Percentiles rank a stretch among this genome's conserved stretches.
These are phyloP conservation scores for Diaphora mendica DNA, from an alignment of 2,888 invertebrate species.

Conservation along the genomic window DNA sequence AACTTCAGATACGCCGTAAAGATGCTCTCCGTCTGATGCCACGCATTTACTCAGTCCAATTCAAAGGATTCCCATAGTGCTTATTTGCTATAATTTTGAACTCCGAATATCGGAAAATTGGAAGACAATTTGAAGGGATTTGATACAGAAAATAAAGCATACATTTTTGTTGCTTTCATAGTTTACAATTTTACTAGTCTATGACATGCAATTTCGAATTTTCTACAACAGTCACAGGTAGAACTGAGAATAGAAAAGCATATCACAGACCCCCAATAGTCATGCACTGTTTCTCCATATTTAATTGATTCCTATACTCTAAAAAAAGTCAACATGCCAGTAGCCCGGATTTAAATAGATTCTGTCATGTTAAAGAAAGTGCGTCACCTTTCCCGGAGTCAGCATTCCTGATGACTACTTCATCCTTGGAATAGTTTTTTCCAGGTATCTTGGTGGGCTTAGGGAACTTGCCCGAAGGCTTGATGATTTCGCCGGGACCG, in stretches of 20 bases:
- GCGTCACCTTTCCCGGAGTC: constrained; percentile 97
- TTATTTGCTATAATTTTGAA: constrained; percentile 8
- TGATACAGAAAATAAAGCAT: constrained; percentile 19
- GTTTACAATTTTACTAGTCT: constrained; percentile 39
- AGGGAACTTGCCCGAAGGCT: constrained; percentile 94
- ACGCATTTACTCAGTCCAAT: constrained; percentile 28
- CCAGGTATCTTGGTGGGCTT: constrained; percentile 96
- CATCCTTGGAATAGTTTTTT: constrained; percentile 97
- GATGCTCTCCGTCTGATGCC: constrained; percentile 30
- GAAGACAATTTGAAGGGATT: constrained; percentile 22
- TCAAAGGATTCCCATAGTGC: constrained; percentile 17
- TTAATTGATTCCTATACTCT: constrained; percentile 34
- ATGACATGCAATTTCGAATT: constrained; percentile 63
- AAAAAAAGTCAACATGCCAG: constrained; percentile 41
- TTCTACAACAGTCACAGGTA: constrained; percentile 55
- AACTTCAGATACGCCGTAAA: constrained; percentile 64
- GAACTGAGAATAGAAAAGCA: constrained; percentile 64
- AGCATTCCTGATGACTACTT: constrained; percentile 97
- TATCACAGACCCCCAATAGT: constrained; percentile 54
- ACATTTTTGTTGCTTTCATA: constrained; percentile 13
- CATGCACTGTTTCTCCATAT: constrained; percentile 64
- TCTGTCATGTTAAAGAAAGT: constrained; percentile 7
- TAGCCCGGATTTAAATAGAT: constrained; percentile 27
- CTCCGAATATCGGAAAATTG: neutral
- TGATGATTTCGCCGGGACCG: constrained; percentile 94